Evolutionary conservation across 2,113 vertebrate genomes (phyloP).

Genomic region (Tapirus terrestris): DNA sequence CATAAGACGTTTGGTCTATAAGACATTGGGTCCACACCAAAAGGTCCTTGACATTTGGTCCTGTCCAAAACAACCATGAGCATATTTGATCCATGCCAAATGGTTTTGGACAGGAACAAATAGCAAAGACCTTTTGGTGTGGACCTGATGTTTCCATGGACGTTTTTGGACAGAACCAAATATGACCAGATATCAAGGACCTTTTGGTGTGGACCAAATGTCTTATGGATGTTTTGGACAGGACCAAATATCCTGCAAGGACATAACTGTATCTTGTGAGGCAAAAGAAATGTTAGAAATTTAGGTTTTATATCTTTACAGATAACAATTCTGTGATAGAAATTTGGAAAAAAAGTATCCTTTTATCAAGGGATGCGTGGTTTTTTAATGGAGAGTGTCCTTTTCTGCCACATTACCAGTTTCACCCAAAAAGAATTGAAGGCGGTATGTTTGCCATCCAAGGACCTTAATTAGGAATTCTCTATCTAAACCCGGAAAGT

Average conservation of each 20-base stretch:
- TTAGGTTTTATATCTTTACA: background rate
- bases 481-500: background rate
- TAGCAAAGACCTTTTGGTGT: too few relatives aligned
- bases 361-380: background rate
- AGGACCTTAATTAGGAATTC: background rate
- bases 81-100: too few relatives aligned
- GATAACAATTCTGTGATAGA: slow-evolving; percentile 1
- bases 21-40: background rate
- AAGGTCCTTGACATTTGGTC: background rate
- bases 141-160: too few relatives aligned
- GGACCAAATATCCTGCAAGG: too few relatives aligned
- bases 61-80: background rate
- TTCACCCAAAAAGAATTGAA: background rate
- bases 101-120: too few relatives aligned
- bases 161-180: too few relatives aligned
- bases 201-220: too few relatives aligned
- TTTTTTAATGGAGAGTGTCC: background rate
- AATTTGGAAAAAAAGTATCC: background rate
- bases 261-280: background rate
- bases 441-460: background rate
- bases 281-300: background rate
- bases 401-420: background rate
- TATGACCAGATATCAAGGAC: too few relatives aligned
- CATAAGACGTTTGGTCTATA: too few relatives aligned
- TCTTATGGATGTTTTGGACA: too few relatives aligned